Evolutionary conservation across 2,888 invertebrate species (phyloP).

Genomic region (Clusia tigrina): DNA sequence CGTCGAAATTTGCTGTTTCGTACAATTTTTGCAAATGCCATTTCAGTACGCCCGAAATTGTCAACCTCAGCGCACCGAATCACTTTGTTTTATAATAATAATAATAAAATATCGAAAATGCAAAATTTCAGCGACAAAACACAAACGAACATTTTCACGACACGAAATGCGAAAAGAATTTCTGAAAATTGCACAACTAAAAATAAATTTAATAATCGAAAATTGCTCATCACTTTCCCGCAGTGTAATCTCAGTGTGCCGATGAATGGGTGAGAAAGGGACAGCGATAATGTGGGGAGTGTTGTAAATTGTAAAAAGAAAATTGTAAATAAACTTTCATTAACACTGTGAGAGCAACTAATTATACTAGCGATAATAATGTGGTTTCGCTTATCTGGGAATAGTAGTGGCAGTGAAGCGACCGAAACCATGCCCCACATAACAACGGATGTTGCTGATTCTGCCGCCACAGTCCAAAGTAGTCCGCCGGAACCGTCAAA

Average conservation of each 20-base stretch:
- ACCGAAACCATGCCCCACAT: constrained; percentile 22
- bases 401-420: constrained; percentile 12
- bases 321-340: background rate
- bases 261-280: background rate
- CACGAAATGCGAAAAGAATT: constrained; percentile 20
- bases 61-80: constrained; percentile 14
- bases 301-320: background rate
- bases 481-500: constrained; percentile 28
- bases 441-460: too few species aligned
- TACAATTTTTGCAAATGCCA: background rate
- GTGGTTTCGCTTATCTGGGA: constrained; percentile 38
- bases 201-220: background rate
- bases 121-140: constrained; percentile 19
- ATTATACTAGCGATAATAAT: constrained; percentile 28
- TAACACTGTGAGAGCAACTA: background rate
- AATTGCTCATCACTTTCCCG: background rate
- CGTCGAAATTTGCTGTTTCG: background rate
- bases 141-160: constrained; percentile 22
- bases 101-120: too few species aligned
- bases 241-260: background rate
- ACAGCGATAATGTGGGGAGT: background rate
- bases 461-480: constrained; percentile 1
- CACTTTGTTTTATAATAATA: too few species aligned
- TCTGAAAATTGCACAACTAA: constrained; percentile 2
- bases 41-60: constrained; percentile 14